phyloP scores from a whole-genome alignment of 2,797 vertebrate species.

The Hybognathus amarus region DNA sequence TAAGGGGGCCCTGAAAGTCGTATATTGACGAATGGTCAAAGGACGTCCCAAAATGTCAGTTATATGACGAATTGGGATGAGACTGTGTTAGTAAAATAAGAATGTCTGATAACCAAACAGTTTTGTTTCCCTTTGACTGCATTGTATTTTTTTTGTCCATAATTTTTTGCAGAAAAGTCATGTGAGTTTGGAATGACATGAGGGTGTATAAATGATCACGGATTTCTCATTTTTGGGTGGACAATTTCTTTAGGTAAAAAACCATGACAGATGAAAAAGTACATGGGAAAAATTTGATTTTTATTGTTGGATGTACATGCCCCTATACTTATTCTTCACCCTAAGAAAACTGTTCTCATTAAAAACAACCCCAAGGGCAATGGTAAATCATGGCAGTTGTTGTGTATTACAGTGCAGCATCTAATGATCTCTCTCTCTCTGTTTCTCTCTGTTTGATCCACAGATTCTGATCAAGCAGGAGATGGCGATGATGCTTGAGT shows the following conservation, averaged over 20 bases:
- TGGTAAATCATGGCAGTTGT: constrained; percentile 66
- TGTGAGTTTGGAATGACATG: not conserved
- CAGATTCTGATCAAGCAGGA: constrained; percentile 73
- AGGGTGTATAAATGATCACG: not conserved
- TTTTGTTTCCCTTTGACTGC: not conserved
- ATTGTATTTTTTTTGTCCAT: not conserved
- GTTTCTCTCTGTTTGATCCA: constrained; percentile 75
- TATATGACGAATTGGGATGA: too few species aligned
- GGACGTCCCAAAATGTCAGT: too few species aligned
- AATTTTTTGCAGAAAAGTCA: not conserved
- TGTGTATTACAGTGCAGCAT: constrained; percentile 66
- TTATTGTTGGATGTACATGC: not conserved
- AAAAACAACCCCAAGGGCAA: constrained; percentile 12
- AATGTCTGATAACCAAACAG: not conserved
- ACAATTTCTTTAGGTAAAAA: not conserved
- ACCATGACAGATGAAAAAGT: not conserved
- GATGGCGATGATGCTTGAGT: constrained; percentile 70
- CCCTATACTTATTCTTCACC: not conserved
- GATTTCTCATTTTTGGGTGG: not conserved
- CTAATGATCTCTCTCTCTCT: constrained; percentile 68
- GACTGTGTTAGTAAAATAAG: too few species aligned
- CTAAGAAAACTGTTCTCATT: constrained; percentile 35
- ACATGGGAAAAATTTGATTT: not conserved
- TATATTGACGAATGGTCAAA: too few species aligned
- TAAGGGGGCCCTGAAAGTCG: too few species aligned